These are phyloP conservation scores for Pollenia angustigena DNA, from an alignment of 2,888 invertebrate genomes.

Conservation along the genomic window DNA sequence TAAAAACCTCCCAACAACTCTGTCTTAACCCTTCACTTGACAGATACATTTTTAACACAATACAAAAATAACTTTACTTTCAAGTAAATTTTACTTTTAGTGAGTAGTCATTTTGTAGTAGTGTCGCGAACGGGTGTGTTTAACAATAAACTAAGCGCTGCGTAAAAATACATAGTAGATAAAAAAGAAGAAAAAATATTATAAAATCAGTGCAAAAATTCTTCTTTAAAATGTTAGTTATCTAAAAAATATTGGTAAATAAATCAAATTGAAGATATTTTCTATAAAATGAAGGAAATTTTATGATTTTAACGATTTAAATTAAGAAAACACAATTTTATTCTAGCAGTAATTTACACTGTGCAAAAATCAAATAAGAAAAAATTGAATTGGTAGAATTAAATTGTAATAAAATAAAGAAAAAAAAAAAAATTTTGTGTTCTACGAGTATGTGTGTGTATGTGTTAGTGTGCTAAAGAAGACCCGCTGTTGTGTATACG, in stretches of 20 bases:
- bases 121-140: slow-evolving; percentile 73
- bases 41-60: background rate
- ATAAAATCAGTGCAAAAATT: slow-evolving; percentile 65
- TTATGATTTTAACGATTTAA: slow-evolving; percentile 3
- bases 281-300: slow-evolving; percentile 28
- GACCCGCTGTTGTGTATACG: slow-evolving; percentile 71
- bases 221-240: slow-evolving; percentile 44
- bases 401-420: slow-evolving; percentile 42
- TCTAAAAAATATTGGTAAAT: slow-evolving; percentile 29
- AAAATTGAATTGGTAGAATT: slow-evolving; percentile 44
- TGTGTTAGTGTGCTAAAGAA: slow-evolving; percentile 46
- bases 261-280: slow-evolving; percentile 15
- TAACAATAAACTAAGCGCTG: slow-evolving; percentile 64
- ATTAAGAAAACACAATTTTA: slow-evolving; percentile 64
- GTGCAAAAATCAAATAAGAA: slow-evolving; percentile 71
- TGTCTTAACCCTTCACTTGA: slow-evolving; percentile 45
- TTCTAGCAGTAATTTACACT: slow-evolving; percentile 14
- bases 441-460: slow-evolving; percentile 36
- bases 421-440: slow-evolving; percentile 41
- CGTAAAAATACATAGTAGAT: slow-evolving; percentile 42
- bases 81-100: slow-evolving; percentile 62
- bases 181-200: slow-evolving; percentile 47
- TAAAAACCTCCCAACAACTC: slow-evolving; percentile 18
- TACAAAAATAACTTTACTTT: slow-evolving; percentile 43
- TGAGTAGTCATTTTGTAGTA: slow-evolving; percentile 70